Percentiles rank a stretch among this genome's conserved stretches.
phyloP scores from a whole-genome alignment of 2,888 invertebrate genomes.

The Drosophila kuntzei region DNA sequence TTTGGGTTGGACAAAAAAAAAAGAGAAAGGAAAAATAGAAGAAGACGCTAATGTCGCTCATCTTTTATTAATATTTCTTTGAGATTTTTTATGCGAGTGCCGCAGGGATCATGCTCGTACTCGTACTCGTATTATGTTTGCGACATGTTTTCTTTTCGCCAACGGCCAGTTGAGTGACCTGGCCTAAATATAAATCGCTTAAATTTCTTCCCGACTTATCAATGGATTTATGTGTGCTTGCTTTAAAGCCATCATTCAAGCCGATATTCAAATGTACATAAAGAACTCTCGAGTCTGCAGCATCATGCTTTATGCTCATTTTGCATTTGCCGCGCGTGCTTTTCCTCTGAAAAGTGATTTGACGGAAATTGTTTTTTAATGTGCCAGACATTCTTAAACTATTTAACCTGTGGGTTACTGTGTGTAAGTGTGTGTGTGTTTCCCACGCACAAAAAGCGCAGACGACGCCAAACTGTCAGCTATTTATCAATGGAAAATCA shows the following conservation, averaged over 20 bases:
- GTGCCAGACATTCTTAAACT: constrained; percentile 70
- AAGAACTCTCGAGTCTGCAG: background rate
- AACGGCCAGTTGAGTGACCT: constrained; percentile 54
- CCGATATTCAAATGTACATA: constrained; percentile 10
- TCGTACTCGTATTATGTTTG: constrained; percentile 19
- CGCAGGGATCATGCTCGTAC: constrained; percentile 36
- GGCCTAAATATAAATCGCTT: constrained; percentile 29
- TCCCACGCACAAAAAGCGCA: constrained; percentile 11
- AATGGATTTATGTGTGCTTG: constrained; percentile 9
- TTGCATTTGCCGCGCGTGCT: constrained; percentile 34
- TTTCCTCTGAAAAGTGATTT: constrained; percentile 53
- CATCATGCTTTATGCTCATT: constrained; percentile 17
- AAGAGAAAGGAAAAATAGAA: constrained; percentile 33
- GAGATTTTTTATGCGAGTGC: constrained; percentile 64
- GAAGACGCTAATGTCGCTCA: constrained; percentile 80
- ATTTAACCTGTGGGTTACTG: constrained; percentile 57
- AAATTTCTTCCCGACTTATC: constrained; percentile 11
- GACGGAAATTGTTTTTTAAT: constrained; percentile 78
- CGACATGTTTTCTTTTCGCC: constrained; percentile 30
- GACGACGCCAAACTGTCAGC: constrained; percentile 55
- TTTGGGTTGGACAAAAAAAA: constrained; percentile 65
- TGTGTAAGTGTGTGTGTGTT: constrained; percentile 9
- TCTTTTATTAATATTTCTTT: constrained; percentile 83
- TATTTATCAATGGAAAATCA: constrained; percentile 78
- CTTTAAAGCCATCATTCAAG: constrained; percentile 7